These are phyloP conservation scores for Sarcophaga peregrina DNA, from an alignment of 1,140 invertebrate species.

Conservation along the genomic window DNA sequence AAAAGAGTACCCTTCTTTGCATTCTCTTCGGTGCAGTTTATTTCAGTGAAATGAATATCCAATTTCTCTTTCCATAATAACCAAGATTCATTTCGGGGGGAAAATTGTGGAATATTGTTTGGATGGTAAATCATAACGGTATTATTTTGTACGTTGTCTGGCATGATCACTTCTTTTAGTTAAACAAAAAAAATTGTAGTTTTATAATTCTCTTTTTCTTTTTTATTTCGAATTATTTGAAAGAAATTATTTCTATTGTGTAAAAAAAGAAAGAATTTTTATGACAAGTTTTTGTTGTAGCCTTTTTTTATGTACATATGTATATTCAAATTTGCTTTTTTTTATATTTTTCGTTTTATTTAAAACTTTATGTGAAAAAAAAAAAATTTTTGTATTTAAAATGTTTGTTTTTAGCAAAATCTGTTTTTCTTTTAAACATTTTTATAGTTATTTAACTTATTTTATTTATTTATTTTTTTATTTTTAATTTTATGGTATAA, in stretches of 20 bases:
- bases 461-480: background rate
- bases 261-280: too few relatives aligned
- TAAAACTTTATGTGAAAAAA: background rate
- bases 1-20: background rate
- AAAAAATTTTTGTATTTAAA: too few relatives aligned
- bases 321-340: too few relatives aligned
- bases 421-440: background rate
- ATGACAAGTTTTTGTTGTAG: too few relatives aligned
- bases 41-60: slow-evolving; percentile 15
- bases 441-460: background rate
- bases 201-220: too few relatives aligned
- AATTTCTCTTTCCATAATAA: slow-evolving; percentile 1
- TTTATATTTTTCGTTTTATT: background rate
- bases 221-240: too few relatives aligned
- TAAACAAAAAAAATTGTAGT: too few relatives aligned
- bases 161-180: slow-evolving; percentile 1
- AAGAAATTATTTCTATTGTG: too few relatives aligned
- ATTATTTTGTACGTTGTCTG: background rate
- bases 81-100: background rate
- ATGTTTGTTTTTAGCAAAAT: background rate
- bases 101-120: slow-evolving; percentile 15
- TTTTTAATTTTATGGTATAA: background rate
- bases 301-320: too few relatives aligned
- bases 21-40: slow-evolving; percentile 11
- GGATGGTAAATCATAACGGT: slow-evolving; percentile 27